Evolutionary conservation across 2,888 invertebrate species (phyloP).

Genomic region (Didymodactylos carnosus): DNA sequence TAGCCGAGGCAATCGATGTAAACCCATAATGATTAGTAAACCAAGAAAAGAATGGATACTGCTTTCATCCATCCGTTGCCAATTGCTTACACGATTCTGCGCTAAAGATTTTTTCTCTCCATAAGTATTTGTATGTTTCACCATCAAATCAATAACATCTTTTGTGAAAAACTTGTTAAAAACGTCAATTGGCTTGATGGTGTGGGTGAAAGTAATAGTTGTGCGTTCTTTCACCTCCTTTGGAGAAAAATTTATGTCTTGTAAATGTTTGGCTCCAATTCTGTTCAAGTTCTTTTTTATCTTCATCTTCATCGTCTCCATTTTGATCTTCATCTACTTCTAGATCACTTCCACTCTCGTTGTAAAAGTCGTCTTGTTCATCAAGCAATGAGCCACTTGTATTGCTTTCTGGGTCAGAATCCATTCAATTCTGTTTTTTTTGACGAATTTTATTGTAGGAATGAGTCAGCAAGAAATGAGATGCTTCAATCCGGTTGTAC

Average conservation of each 20-base stretch:
- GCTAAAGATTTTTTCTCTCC: background rate
- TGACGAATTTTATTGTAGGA: too few species aligned
- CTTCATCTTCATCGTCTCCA: background rate
- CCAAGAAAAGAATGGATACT: background rate
- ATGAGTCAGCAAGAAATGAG: too few species aligned
- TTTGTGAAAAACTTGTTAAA: background rate
- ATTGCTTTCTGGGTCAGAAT: background rate
- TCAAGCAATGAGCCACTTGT: background rate
- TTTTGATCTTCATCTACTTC: background rate
- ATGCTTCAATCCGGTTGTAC: too few species aligned
- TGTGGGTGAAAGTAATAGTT: background rate
- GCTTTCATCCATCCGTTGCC: background rate
- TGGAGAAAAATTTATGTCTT: background rate
- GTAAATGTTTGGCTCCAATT: background rate
- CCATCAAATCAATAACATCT: background rate
- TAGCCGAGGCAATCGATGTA: background rate
- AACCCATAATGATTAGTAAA: background rate
- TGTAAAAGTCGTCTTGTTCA: background rate
- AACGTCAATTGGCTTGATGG: background rate
- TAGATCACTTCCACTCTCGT: too few species aligned
- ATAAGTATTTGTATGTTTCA: background rate
- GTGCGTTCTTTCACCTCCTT: background rate
- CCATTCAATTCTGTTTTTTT: too few species aligned
- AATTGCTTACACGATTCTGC: background rate
- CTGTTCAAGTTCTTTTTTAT: background rate